Conservation (phyloP, 1,140 invertebrate genomes). For the Lutraria rhynchaena region DNA sequence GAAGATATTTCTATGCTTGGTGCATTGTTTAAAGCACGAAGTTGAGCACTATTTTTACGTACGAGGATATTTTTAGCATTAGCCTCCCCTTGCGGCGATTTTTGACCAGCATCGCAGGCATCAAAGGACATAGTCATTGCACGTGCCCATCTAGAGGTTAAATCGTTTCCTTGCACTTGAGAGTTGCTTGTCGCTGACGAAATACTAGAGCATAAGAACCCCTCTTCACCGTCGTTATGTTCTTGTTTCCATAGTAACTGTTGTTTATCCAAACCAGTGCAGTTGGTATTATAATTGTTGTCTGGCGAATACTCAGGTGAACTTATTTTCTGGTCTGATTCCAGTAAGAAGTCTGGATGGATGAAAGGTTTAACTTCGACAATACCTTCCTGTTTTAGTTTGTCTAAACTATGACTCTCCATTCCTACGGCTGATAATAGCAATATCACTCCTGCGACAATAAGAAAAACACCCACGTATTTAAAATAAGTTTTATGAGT, state of each 20-base stretch:
- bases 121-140: slow-evolving; percentile 7
- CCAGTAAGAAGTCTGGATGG: slow-evolving; percentile 43
- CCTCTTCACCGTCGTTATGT: slow-evolving; percentile 11
- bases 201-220: slow-evolving; percentile 15
- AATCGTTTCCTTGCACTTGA: not conserved
- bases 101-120: not conserved
- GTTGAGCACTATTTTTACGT: not conserved
- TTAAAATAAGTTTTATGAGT: slow-evolving; percentile 32
- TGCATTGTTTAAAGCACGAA: not conserved
- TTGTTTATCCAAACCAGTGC: slow-evolving; percentile 8
- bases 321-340: not conserved
- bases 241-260: not conserved
- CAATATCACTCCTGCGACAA: slow-evolving; percentile 19
- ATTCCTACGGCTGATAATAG: slow-evolving; percentile 9
- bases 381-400: slow-evolving; percentile 36
- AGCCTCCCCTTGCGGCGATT: too few relatives aligned
- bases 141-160: not conserved
- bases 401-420: slow-evolving; percentile 18
- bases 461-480: slow-evolving; percentile 10
- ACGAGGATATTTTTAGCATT: too few relatives aligned
- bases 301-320: not conserved
- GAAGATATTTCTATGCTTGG: slow-evolving; percentile 4
- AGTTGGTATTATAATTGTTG: too few relatives aligned
- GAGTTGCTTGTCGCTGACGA: not conserved
- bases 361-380: slow-evolving; percentile 24